Conservation (phyloP, 2,113 vertebrate species). For the Cyprinus carpio region DNA sequence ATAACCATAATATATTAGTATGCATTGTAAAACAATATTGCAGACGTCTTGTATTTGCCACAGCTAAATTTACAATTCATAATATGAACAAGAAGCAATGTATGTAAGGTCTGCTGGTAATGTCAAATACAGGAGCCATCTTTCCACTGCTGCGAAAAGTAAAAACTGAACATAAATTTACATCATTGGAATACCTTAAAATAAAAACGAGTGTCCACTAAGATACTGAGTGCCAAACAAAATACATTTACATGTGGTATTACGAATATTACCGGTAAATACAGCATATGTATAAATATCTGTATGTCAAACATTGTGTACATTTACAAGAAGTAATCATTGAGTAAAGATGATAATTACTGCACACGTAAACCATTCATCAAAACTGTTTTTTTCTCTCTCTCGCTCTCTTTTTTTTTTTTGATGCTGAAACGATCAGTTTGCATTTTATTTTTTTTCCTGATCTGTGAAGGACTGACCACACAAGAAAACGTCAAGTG, state of each 20-base stretch:
- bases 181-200: conserved; percentile 63
- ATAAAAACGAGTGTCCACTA: conserved; percentile 51
- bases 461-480: neutral
- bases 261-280: conserved; percentile 54
- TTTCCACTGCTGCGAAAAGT: conserved; percentile 56
- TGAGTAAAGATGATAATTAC: conserved; percentile 23
- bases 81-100: conserved; percentile 85
- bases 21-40: conserved; percentile 90
- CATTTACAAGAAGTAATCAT: conserved; percentile 44
- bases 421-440: neutral
- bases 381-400: neutral
- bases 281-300: conserved; percentile 46
- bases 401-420: neutral
- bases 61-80: conserved; percentile 96
- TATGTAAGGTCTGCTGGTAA: conserved; percentile 61
- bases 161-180: conserved; percentile 63
- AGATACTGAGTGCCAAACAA: conserved; percentile 58
- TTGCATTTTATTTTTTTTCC: neutral
- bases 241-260: conserved; percentile 43
- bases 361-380: conserved; percentile 1
- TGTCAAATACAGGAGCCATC: conserved; percentile 57
- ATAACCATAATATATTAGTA: conserved; percentile 99
- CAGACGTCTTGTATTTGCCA: conserved; percentile 85
- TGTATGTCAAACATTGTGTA: conserved; percentile 40
- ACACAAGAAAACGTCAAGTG: neutral